Evolutionary conservation across 2,113 vertebrate species (phyloP).

Genomic region (Glaucomys volans): DNA sequence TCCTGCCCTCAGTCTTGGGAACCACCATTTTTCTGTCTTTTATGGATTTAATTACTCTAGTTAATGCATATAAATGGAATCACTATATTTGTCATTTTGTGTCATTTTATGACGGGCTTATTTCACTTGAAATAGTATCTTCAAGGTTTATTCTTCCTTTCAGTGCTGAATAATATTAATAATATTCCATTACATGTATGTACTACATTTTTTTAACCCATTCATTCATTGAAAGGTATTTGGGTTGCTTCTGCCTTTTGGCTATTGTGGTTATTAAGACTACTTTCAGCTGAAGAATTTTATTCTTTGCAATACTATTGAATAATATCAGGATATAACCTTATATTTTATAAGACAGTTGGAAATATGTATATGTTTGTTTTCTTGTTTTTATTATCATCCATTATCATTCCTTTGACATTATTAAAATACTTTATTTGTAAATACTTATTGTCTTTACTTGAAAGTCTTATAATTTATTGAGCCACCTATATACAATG

Average conservation of each 20-base stretch:
- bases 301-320: not conserved
- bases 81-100: not conserved
- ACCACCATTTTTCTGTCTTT: not conserved
- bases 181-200: not conserved
- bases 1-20: not conserved
- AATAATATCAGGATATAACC: not conserved
- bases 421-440: not conserved
- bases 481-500: not conserved
- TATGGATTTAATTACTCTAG: not conserved
- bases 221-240: not conserved
- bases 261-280: not conserved
- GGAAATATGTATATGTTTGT: not conserved
- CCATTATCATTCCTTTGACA: not conserved
- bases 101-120: not conserved
- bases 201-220: not conserved
- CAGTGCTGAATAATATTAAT: not conserved
- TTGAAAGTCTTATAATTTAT: conserved; percentile 14
- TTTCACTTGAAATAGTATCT: not conserved
- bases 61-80: not conserved
- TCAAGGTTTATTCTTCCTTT: not conserved
- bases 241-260: not conserved
- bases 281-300: conserved; percentile 27
- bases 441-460: not conserved
- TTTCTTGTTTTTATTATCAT: not conserved
- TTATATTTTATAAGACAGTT: not conserved